Percentiles rank a stretch among this genome's conserved stretches.
Conservation (phyloP, 92 coral and sea anemone genomes). For the Palythoa heliodiscus region DNA sequence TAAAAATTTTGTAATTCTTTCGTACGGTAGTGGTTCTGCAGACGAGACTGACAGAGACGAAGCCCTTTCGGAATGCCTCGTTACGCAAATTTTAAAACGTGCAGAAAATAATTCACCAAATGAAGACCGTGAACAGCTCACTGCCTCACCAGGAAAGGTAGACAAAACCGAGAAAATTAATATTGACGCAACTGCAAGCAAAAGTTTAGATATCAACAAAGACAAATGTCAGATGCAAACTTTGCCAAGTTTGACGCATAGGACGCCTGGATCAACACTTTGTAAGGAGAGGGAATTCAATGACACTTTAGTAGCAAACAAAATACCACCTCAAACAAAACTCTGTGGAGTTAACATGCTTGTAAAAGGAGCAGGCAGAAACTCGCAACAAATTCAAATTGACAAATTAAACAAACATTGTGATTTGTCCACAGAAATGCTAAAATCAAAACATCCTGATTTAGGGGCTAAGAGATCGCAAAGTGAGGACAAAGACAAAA, state of each 20-base stretch:
- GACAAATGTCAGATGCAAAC: background rate
- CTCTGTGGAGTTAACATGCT: background rate
- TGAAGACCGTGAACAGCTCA: background rate
- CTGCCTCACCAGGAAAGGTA: background rate
- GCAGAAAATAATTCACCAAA: background rate
- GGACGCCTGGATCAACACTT: background rate
- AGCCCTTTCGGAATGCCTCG: slow-evolving; percentile 5
- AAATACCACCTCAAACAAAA: background rate
- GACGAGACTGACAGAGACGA: background rate
- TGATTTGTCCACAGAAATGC: background rate
- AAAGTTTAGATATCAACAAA: too few species aligned
- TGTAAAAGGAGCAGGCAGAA: background rate
- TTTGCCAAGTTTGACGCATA: background rate
- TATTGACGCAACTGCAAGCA: background rate
- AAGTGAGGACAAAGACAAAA: background rate
- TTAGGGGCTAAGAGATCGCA: background rate
- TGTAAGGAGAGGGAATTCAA: background rate
- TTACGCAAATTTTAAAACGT: slow-evolving; percentile 21
- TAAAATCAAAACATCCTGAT: background rate
- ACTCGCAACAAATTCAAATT: background rate
- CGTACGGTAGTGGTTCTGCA: background rate
- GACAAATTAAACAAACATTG: background rate
- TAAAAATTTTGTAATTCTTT: background rate
- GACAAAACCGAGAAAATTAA: background rate
- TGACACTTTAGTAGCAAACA: background rate